A percentile compares a stretch with the other conserved stretches of the same genome.
These are phyloP conservation scores for Acropternis orthonyx DNA, from an alignment of 2,797 vertebrate genomes.

Conservation along the genomic window DNA sequence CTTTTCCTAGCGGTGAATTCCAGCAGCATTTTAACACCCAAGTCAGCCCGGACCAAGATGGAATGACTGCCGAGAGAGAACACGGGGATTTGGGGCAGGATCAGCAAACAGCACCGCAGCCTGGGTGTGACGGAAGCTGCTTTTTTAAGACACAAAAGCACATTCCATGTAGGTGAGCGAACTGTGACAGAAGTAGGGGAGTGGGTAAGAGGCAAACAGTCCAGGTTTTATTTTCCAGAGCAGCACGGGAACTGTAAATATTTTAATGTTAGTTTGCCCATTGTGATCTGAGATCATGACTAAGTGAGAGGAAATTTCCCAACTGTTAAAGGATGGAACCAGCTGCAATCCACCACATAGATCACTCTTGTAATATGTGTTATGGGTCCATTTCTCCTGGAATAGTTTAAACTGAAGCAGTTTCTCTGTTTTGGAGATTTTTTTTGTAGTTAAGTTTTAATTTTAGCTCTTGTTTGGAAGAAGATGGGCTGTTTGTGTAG, in stretches of 20 bases:
- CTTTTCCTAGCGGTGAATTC: neutral
- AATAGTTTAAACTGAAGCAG: constrained; percentile 80
- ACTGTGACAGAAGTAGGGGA: neutral
- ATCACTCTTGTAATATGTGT: constrained; percentile 76
- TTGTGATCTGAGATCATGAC: constrained; percentile 79
- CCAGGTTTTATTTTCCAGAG: constrained; percentile 69
- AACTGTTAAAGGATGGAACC: constrained; percentile 45
- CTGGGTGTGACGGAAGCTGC: constrained; percentile 66
- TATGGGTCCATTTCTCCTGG: constrained; percentile 82
- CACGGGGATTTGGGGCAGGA: neutral
- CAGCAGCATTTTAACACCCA: constrained; percentile 37
- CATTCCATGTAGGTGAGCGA: constrained; percentile 76
- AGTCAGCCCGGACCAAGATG: constrained; percentile 34
- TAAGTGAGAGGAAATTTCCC: constrained; percentile 50
- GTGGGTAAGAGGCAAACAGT: constrained; percentile 66
- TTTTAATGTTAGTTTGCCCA: constrained; percentile 80
- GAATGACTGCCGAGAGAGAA: neutral
- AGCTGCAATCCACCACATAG: constrained; percentile 69
- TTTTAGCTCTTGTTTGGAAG: constrained; percentile 82
- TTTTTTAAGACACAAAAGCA: constrained; percentile 74
- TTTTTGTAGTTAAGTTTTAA: constrained; percentile 81
- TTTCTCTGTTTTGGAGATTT: constrained; percentile 81
- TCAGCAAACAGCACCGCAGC: constrained; percentile 31
- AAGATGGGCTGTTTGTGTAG: constrained; percentile 85
- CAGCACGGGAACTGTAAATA: constrained; percentile 80